Base-by-base conservation (phyloP, 2,888 invertebrate genomes). In the Lepidonotus clava region DNA sequence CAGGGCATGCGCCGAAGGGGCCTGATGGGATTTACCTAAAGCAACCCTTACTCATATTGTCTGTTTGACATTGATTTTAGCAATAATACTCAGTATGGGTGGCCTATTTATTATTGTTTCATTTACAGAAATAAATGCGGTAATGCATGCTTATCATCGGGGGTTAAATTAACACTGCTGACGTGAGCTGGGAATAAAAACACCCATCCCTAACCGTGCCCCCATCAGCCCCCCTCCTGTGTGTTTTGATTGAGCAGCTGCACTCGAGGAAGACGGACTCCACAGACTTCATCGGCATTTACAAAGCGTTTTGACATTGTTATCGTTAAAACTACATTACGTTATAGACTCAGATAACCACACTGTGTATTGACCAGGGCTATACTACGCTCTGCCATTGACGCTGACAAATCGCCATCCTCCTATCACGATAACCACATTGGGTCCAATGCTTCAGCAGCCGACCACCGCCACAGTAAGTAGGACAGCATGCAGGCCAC, bases 201-300 rank as follows among this genome's bases (percentile, higher is more conserved):
- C n/a, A n/a, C n/a, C n/a, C n/a, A n/a, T n/a, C n/a, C n/a, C 53
- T 53, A 2, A 53, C 21, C 18, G 28, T 2, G 4, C 11, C 24
- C 61, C 61, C 28, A 61, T 61, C 61, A 61, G 61, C 24, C 24
- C 61, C 61, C 28, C 61, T 11, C 61, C 24, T 24, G n/a, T 28
- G 28, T 61, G 61, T 61, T 61, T 61, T 61, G n/a, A 61, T 61
- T 61, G 11, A 11, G 28, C 61, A 61, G 61, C 61, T 61, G 61
- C 28, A 21, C 28, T 61, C 18, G 61, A 28, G 24, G 61, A 2
- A 61, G 61, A 5, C 14, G 56, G 8, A n/a, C 56, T 56, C 18
- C 53, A 61, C 28, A 24, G 61, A 14, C 28, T 46, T 18, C 8
- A 6, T 6, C 46, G 18, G 18, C 46, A 46, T 18, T 6, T 11